Base-by-base conservation (phyloP, 2,888 invertebrate species). In the Thymelicus sylvestris region DNA sequence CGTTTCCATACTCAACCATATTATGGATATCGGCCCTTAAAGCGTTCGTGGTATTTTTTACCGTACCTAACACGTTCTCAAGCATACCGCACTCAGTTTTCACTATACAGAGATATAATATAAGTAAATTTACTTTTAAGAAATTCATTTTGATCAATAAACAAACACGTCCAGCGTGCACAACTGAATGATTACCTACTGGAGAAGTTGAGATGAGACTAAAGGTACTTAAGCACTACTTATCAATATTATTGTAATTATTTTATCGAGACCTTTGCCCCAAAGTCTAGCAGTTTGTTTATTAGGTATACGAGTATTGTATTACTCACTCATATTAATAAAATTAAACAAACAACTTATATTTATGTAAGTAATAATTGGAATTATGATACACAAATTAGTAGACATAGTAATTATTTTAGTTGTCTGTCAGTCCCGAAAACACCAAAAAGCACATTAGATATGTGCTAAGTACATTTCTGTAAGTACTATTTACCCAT, bases 1-100 rank as follows among this genome's bases (percentile, higher is more conserved):
- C 75, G 31, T 76, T 77, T 3, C 79, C 77, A 31, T 72, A 75
- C 10, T 68, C 50, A 57, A 74, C 73, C 66, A 73, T 73, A 7
- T 73, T 70, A 12, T 73, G 72, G 0, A 78, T 61, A 31, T 76
- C 76, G 12, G 74, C 70, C 65, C 67, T 77, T 2, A 77, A 52
- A 24, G 59, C 73, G 52, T 62, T 55, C 4, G 76, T 74, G 15
- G 75, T 76, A 60, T 77, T 75, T 55, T 71, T 72, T 4, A 76
- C 73, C 48, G 67, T 74, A 5, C 73, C 75, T 57, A 73, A 70
- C 6, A 74, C 67, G 24, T 62, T 68, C 6, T 74, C 73, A n/a
- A 77, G 60, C 0, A 76, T 44, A 13, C 75, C 75, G 72, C 77
- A 72, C 10, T 73, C 67, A 62, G 55, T 19, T 44, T 55, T 55